These are phyloP conservation scores for Rugalucina vietnamica DNA, from an alignment of 2,888 invertebrate genomes.

Conservation along the genomic window DNA sequence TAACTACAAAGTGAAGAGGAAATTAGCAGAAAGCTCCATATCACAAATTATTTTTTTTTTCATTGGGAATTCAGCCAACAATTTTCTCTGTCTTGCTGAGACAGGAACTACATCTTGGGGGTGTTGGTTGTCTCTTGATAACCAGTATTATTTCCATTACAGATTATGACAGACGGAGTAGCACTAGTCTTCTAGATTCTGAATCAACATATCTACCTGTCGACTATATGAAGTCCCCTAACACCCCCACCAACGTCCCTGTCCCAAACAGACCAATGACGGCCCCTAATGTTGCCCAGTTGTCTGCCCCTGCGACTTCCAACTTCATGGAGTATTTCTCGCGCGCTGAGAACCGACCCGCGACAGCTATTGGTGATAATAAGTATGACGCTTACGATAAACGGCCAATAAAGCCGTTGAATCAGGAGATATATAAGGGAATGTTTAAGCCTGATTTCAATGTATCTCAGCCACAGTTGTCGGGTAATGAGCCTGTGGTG, in stretches of 20 bases:
- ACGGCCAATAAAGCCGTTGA: slow-evolving; percentile 75
- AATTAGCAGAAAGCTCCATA: too few relatives aligned
- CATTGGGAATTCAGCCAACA: too few relatives aligned
- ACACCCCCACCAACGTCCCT: slow-evolving; percentile 45
- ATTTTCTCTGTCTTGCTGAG: too few relatives aligned
- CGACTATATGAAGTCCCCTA: slow-evolving; percentile 48
- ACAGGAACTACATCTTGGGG: too few relatives aligned
- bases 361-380: slow-evolving; percentile 64
- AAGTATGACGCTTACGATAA: slow-evolving; percentile 76
- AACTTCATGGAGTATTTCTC: slow-evolving; percentile 60
- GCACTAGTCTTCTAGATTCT: slow-evolving; percentile 78
- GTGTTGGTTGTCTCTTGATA: too few relatives aligned
- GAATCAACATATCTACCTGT: slow-evolving; percentile 82
- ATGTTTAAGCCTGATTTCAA: slow-evolving; percentile 69
- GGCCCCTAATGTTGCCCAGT: slow-evolving; percentile 65
- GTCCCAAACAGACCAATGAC: slow-evolving; percentile 69
- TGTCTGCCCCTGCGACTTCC: slow-evolving; percentile 54
- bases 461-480: slow-evolving; percentile 70
- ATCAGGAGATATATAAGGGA: slow-evolving; percentile 69
- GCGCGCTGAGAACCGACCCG: slow-evolving; percentile 63
- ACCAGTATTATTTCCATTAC: too few relatives aligned
- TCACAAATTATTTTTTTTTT: too few relatives aligned
- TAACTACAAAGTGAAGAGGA: too few relatives aligned
- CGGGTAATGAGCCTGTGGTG: slow-evolving; percentile 70
- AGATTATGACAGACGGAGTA: slow-evolving; percentile 75